Evolutionary conservation across 1,140 invertebrate species (phyloP).

Genomic region (Hyposmocoma kahamanoa): DNA sequence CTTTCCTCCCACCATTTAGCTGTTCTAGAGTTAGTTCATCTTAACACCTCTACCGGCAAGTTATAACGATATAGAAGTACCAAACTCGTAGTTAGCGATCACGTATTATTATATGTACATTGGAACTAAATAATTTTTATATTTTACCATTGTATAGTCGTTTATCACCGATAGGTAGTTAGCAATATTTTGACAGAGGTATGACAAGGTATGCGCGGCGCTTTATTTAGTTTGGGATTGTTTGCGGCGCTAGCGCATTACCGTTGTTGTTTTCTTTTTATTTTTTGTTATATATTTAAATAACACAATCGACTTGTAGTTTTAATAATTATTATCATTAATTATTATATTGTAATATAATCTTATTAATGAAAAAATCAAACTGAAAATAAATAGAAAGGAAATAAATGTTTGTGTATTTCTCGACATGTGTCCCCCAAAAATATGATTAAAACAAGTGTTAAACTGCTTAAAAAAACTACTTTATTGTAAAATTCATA

Average conservation of each 20-base stretch:
- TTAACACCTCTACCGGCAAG: slow-evolving; percentile 36
- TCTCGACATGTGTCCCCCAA: background rate
- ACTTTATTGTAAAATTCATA: slow-evolving; percentile 13
- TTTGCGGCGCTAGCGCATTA: slow-evolving; percentile 30
- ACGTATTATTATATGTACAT: slow-evolving; percentile 66
- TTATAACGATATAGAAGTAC: slow-evolving; percentile 60
- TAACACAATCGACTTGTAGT: slow-evolving; percentile 70
- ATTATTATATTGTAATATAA: slow-evolving; percentile 73
- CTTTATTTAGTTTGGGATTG: slow-evolving; percentile 23
- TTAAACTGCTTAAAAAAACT: slow-evolving; percentile 21
- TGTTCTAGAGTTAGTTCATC: slow-evolving; percentile 50
- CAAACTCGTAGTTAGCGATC: slow-evolving; percentile 68
- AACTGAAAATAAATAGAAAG: slow-evolving; percentile 69
- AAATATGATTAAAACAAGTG: background rate
- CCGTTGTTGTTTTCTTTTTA: slow-evolving; percentile 63
- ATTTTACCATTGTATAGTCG: slow-evolving; percentile 71
- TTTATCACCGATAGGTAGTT: slow-evolving; percentile 54
- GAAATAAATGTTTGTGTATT: slow-evolving; percentile 38
- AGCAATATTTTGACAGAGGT: slow-evolving; percentile 53
- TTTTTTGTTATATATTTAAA: slow-evolving; percentile 72
- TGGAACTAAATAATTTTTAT: slow-evolving; percentile 66
- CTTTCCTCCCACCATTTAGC: slow-evolving; percentile 47
- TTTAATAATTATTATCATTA: slow-evolving; percentile 73
- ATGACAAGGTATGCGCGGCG: slow-evolving; percentile 40
- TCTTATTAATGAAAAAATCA: slow-evolving; percentile 72